Conservation (phyloP, 2,113 vertebrate genomes). For the Epinephelus cyanopodus region DNA sequence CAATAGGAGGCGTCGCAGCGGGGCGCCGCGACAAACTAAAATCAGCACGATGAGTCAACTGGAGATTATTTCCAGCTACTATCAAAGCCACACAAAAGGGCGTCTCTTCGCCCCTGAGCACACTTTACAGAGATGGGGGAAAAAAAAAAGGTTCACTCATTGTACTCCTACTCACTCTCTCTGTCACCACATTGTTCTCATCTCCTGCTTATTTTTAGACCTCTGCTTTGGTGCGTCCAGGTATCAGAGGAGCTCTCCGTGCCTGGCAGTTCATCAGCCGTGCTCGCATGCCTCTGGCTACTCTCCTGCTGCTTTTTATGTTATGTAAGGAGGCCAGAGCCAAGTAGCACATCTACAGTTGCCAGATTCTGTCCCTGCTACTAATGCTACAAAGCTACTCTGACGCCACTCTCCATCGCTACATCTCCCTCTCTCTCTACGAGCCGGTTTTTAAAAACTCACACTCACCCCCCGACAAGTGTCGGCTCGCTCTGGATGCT, state of each 20-base stretch:
- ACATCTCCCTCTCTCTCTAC: constrained; percentile 5
- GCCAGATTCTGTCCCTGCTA: constrained; percentile 51
- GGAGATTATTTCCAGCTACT: constrained; percentile 34
- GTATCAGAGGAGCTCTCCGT: constrained; percentile 46
- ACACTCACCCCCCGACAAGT: constrained; percentile 42
- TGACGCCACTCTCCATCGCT: constrained; percentile 42
- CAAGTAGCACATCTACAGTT: constrained; percentile 52
- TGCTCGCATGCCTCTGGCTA: constrained; percentile 51
- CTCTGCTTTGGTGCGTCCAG: constrained; percentile 46
- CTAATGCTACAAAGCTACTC: constrained; percentile 60
- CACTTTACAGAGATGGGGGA: constrained; percentile 30
- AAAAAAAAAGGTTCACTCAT: constrained; percentile 17
- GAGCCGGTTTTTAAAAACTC: constrained; percentile 21
- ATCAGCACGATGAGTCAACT: constrained; percentile 45
- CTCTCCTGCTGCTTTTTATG: constrained; percentile 45
- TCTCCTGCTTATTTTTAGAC: constrained; percentile 64
- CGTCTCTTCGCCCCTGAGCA: not conserved
- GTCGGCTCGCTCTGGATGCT: constrained; percentile 28
- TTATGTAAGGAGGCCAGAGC: constrained; percentile 63
- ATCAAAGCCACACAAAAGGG: constrained; percentile 35
- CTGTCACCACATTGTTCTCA: constrained; percentile 45
- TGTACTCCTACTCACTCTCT: constrained; percentile 31
- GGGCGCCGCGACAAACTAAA: constrained; percentile 31
- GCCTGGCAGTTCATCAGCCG: constrained; percentile 48
- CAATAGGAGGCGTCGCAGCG: constrained; percentile 6